Base-by-base conservation (phyloP, 2,888 invertebrate genomes). In the Onchidella celtica region DNA sequence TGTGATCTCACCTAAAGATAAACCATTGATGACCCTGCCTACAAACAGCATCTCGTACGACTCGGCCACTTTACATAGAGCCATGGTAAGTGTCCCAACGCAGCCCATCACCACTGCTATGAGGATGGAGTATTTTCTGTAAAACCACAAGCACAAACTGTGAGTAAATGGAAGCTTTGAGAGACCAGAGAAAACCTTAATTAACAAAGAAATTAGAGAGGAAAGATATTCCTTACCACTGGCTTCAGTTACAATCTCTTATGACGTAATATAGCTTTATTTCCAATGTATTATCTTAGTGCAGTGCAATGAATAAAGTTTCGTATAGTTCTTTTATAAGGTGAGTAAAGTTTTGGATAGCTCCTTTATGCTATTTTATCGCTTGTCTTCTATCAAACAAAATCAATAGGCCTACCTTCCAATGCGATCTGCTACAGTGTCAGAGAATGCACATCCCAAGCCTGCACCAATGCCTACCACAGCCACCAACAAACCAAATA, bases 11-110 rank as follows among this genome's bases (percentile, higher is more conserved):
- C 79, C 70, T 36, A 29, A 24, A 14, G 70, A 34, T 3, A 70
- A 27, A 1, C 79, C 72, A 11, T 29, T 55, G 24, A 79, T 34
- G 0, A 29, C 29, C 27, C 79, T 63, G 14, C 79, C 79, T 3
- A 79, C 65, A 65, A 79, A 79, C 32, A 79, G 29, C 72, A 79
- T 72, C 34, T 79, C 79, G 27, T 65, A 79, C 0, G 72, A 72
- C 27, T 34, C 14, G 55, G 21, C 55, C 0, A 11, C 21, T 27
- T 32, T 34, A 27, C 65, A 63, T 1, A 79, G 57, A 0, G 40
- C 55, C 65, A 65, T 65, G 36, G 47, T 17, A 0, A 79, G 72
- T 1, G 61, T 47, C 6, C 79, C 79, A 14, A 55, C 21, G 21
- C 24, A 27, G 4, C 65, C 65, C 3, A 65, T 55, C 1, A 73